Evolutionary conservation across 2,113 vertebrate genomes (phyloP).

Genomic region (Heterochromis multidens): DNA sequence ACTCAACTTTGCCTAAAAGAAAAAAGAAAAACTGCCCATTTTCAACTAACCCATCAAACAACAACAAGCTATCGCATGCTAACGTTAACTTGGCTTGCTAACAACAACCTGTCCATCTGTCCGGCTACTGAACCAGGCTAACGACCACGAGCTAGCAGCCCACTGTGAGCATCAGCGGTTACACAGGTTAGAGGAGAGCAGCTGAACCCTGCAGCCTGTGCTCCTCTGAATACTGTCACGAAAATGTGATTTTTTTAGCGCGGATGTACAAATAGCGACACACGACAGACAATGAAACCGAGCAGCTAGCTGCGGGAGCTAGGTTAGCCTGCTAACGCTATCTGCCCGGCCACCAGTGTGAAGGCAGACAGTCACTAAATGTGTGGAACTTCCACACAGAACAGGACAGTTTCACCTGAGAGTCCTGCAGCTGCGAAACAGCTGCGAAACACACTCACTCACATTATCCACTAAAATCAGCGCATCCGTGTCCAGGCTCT

Average conservation of each 20-base stretch:
- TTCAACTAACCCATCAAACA: slow-evolving; percentile 57
- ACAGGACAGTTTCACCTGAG: neutral
- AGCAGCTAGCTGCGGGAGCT: slow-evolving; percentile 56
- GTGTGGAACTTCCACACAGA: too few relatives aligned
- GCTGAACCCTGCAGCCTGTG: neutral
- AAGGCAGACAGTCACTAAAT: slow-evolving; percentile 55
- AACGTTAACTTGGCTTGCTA: slow-evolving; percentile 67
- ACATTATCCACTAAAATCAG: neutral
- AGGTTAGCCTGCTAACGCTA: slow-evolving; percentile 63
- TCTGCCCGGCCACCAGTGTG: slow-evolving; percentile 61
- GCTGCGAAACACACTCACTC: neutral
- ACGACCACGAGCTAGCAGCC: slow-evolving; percentile 41
- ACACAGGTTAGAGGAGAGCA: neutral
- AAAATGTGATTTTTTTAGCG: neutral
- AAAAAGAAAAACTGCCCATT: neutral
- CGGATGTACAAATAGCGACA: slow-evolving; percentile 58
- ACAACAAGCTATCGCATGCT: slow-evolving; percentile 69
- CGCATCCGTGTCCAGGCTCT: slow-evolving; percentile 46
- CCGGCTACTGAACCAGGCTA: slow-evolving; percentile 64
- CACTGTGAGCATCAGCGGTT: neutral
- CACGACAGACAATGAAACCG: slow-evolving; percentile 67
- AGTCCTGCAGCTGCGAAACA: neutral
- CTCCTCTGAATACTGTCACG: neutral
- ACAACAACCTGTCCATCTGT: slow-evolving; percentile 75
- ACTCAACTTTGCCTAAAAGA: slow-evolving; percentile 14